Evolutionary conservation across 2,888 invertebrate species (phyloP).

Genomic region (Strigamia crassipes): DNA sequence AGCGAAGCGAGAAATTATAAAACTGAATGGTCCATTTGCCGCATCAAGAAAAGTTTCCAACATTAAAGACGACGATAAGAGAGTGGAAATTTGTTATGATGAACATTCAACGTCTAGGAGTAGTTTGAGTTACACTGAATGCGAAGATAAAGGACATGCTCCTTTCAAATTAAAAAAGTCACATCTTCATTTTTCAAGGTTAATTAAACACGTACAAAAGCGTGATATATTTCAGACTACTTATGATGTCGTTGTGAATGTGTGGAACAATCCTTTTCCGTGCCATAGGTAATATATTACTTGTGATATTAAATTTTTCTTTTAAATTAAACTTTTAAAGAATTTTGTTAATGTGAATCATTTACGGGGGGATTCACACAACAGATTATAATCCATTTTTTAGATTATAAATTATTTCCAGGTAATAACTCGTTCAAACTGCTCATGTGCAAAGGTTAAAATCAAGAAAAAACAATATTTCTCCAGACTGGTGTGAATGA

Average conservation of each 20-base stretch:
- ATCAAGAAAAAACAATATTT: too few relatives aligned
- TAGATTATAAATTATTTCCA: too few relatives aligned
- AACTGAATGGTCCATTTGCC: background rate
- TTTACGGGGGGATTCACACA: too few relatives aligned
- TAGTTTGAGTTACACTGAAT: background rate
- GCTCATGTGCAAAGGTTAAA: too few relatives aligned
- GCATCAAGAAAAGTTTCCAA: background rate
- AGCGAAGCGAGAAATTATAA: background rate
- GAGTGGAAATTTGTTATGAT: background rate
- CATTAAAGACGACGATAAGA: conserved; percentile 10
- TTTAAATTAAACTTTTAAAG: background rate
- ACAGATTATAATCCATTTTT: too few relatives aligned
- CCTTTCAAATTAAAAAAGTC: background rate
- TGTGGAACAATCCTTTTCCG: background rate
- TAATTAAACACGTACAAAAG: conserved; percentile 28
- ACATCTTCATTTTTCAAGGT: conserved; percentile 24
- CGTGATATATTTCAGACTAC: conserved; percentile 36
- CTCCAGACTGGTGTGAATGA: too few relatives aligned
- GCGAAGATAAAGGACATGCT: background rate
- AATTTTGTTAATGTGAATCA: too few relatives aligned
- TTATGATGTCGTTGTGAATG: conserved; percentile 21
- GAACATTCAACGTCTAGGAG: background rate
- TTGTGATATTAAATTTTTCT: background rate
- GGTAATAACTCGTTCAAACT: too few relatives aligned
- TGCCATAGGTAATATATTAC: conserved; percentile 15